phyloP scores from a whole-genome alignment of 2,888 invertebrate genomes.

The Zonitis immaculata region DNA sequence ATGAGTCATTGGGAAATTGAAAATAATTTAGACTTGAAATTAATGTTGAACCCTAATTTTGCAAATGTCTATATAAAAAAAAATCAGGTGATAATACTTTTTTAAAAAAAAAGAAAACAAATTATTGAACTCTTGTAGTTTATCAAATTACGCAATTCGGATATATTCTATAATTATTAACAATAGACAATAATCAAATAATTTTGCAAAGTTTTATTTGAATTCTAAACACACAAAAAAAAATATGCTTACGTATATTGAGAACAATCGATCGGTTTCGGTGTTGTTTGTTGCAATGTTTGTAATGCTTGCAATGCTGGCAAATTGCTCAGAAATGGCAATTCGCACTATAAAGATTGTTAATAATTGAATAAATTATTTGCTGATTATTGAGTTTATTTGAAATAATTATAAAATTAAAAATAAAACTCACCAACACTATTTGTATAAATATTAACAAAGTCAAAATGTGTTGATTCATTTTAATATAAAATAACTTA shows the following conservation, averaged over 20 bases:
- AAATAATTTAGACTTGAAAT: too few relatives aligned
- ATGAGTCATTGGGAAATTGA: too few relatives aligned
- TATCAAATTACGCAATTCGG: too few relatives aligned
- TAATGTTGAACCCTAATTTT: too few relatives aligned
- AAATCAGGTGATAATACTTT: too few relatives aligned
- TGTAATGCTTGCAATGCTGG: not conserved
- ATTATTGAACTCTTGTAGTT: too few relatives aligned
- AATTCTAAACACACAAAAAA: not conserved
- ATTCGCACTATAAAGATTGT: conserved; percentile 4
- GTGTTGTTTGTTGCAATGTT: conserved; percentile 2
- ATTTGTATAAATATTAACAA: conserved; percentile 4
- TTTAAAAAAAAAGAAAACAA: too few relatives aligned
- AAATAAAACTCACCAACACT: conserved; percentile 6
- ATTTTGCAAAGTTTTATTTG: too few relatives aligned
- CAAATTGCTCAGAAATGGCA: conserved; percentile 7
- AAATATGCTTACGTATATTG: conserved; percentile 15
- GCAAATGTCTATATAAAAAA: too few relatives aligned
- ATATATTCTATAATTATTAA: too few relatives aligned
- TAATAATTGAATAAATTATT: not conserved
- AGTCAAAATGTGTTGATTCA: conserved; percentile 11
- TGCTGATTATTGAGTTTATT: not conserved
- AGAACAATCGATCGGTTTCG: conserved; percentile 10
- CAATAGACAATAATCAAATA: too few relatives aligned
- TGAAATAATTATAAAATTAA: not conserved
- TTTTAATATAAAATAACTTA: too few relatives aligned